Evolutionary conservation across 2,113 vertebrate genomes (phyloP).

Genomic region (Odontophorus gujanensis): DNA sequence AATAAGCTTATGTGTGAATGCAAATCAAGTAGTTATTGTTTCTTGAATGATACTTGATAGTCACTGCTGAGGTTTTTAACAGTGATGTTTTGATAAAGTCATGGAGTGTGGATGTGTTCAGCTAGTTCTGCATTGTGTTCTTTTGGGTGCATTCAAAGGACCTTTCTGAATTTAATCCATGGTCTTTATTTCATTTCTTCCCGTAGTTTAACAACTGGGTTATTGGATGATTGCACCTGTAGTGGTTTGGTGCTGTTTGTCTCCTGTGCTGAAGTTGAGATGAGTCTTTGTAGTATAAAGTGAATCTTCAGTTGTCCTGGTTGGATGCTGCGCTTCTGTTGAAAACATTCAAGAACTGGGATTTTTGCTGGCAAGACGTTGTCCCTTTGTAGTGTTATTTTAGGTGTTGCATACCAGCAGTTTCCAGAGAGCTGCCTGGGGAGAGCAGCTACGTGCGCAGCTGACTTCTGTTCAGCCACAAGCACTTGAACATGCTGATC

Average conservation of each 20-base stretch:
- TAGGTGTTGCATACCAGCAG: not conserved
- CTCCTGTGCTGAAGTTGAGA: not conserved
- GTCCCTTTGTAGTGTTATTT: not conserved
- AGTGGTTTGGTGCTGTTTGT: not conserved
- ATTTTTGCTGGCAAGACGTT: not conserved
- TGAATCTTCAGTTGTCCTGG: not conserved
- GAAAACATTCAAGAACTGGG: not conserved
- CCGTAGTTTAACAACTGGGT: not conserved
- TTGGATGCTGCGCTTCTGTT: not conserved
- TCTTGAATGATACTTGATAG: not conserved
- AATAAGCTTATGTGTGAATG: not conserved
- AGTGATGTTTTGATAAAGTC: constrained; percentile 44
- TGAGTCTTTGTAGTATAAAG: not conserved
- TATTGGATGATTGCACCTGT: not conserved
- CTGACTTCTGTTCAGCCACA: not conserved
- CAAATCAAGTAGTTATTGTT: not conserved
- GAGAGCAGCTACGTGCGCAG: not conserved
- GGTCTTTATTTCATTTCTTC: not conserved
- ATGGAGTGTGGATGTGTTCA: not conserved
- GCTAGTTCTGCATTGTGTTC: not conserved
- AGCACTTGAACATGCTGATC: not conserved
- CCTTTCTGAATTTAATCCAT: not conserved
- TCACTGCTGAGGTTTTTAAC: not conserved
- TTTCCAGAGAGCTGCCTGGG: not conserved
- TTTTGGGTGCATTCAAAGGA: not conserved